Evolutionary conservation across 2,797 vertebrate genomes (phyloP).

Genomic region (Triplophysa bombifrons): DNA sequence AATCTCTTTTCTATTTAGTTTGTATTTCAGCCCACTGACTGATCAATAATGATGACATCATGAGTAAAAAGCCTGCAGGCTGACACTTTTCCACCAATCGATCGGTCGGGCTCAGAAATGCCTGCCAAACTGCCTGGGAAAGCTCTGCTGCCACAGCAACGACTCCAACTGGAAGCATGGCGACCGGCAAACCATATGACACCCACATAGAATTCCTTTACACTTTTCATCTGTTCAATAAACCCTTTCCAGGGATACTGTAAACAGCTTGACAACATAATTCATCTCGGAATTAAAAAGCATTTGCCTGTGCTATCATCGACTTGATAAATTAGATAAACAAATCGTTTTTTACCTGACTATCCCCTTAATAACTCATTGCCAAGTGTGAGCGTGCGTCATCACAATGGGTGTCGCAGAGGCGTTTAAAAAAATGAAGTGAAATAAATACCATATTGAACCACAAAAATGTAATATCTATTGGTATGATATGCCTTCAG

Average conservation of each 20-base stretch:
- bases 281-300: background rate
- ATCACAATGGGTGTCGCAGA: background rate
- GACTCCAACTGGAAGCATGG: conserved; percentile 19
- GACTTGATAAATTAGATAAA: background rate
- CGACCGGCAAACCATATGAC: conserved; percentile 20
- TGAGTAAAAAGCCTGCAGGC: conserved; percentile 27
- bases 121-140: conserved; percentile 15
- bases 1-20: conserved; percentile 26
- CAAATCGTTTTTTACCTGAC: background rate
- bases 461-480: background rate
- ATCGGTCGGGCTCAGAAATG: conserved; percentile 18
- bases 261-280: background rate
- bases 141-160: conserved; percentile 46
- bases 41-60: conserved; percentile 50
- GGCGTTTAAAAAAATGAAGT: too few relatives aligned
- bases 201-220: conserved; percentile 20
- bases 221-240: background rate
- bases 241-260: background rate
- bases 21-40: conserved; percentile 27
- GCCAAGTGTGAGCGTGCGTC: background rate
- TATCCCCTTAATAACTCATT: background rate
- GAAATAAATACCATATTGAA: background rate
- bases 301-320: too few relatives aligned
- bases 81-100: conserved; percentile 45
- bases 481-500: background rate